Evolutionary conservation across 2,888 invertebrate species (phyloP), one percentile per base, ranked within the genome.

Genomic region (Drosophila koepferae): DNA sequence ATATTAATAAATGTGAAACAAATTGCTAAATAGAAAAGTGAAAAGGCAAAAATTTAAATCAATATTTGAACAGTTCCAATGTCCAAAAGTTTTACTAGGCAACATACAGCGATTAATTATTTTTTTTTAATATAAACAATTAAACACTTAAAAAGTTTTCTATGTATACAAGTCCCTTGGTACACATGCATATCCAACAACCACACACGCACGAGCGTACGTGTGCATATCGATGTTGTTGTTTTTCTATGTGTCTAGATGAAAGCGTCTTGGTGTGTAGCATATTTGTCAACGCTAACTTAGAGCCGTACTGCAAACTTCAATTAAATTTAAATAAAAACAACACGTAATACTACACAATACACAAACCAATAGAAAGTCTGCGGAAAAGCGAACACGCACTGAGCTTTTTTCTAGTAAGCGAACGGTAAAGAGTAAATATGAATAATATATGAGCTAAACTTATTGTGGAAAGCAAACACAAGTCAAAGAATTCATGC

Each of bases 331-430:
- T 10, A 54, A 60, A 20, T 49, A 16, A 44, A 38, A 38, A 5
- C 2, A 38, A 14, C 5, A 34, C 9, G 8, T 9, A 34, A 34
- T 34, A 34, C 34, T 34, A 16, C 16, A 7, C 0, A 60, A 56
- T 20, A 10, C 5, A 41, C 5, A 41, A 54, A 55, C 12, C 41
- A 65, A 23, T 63, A 67, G 46, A 63, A 64, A 65, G 54, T 55
- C 53, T 61, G 44, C 58, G 44, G 20, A 20, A 49, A 60, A 48
- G 41, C 49, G 23, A 55, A 68, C 72, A 81, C 67, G 81, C 80
- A 77, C 80, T 77, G 87, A 87, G 88, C 86, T 87, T 83, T 72
- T 85, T 87, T 76, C 73, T 80, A 82, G 72, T 46, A 48, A 34
- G 9, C n/a, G n/a, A 74, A 65, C 38, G 18, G 46, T 38, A 46